Conservation (phyloP, 2,888 invertebrate species). For the Catotricha subobsoleta region DNA sequence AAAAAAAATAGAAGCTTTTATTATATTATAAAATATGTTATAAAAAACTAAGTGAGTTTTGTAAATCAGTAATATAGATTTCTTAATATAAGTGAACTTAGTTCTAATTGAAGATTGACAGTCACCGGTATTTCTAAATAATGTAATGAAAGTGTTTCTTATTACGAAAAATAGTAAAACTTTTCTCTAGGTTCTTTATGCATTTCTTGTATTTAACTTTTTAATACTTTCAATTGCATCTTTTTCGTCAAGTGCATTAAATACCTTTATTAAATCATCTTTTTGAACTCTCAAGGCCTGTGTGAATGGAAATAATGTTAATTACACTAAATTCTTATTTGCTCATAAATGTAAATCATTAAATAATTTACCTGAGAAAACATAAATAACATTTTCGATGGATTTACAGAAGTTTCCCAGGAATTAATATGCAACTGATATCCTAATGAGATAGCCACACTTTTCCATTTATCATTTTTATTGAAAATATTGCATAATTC, state of each 20-base stretch:
- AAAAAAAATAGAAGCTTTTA: no score
- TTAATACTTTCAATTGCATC: neutral
- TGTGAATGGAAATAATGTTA: neutral
- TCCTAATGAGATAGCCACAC: conserved; percentile 35
- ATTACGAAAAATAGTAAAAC: neutral
- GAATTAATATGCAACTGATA: conserved; percentile 33
- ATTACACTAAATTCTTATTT: neutral
- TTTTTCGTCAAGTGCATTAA: neutral
- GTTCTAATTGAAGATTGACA: neutral
- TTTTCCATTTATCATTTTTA: conserved; percentile 38
- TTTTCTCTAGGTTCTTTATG: no score
- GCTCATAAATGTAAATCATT: neutral
- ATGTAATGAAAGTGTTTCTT: neutral
- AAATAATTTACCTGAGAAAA: conserved; percentile 30
- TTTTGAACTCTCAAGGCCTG: neutral
- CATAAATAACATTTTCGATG: conserved; percentile 37
- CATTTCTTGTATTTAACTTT: neutral
- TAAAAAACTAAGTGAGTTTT: neutral
- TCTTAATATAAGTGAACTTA: neutral
- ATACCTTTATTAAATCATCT: neutral
- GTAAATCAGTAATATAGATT: neutral
- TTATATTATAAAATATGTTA: neutral
- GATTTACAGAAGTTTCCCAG: conserved; percentile 32
- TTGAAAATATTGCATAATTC: conserved; percentile 36
- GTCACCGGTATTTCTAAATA: neutral